Conservation (phyloP, 2,113 vertebrate genomes). For the Anhinga rufa region DNA sequence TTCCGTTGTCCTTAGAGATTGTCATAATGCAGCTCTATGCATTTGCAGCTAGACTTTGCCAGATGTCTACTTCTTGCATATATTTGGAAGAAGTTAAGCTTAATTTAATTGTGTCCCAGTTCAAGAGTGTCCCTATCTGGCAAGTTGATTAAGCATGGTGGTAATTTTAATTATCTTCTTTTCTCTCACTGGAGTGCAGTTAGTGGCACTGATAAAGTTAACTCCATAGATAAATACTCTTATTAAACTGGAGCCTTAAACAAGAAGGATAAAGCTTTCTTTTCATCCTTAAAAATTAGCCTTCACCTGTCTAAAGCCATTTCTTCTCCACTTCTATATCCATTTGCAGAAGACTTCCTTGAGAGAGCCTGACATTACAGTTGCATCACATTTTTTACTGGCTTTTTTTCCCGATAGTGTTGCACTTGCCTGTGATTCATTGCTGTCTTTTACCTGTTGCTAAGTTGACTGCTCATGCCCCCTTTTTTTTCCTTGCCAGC, state of each 20-base stretch:
- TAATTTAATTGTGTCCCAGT: constrained; percentile 54
- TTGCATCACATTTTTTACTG: neutral
- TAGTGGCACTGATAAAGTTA: constrained; percentile 38
- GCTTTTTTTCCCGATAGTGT: neutral
- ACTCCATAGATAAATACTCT: constrained; percentile 2
- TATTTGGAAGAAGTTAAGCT: constrained; percentile 53
- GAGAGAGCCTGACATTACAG: neutral
- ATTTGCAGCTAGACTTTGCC: constrained; percentile 36
- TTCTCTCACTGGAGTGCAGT: constrained; percentile 48
- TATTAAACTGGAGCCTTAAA: neutral
- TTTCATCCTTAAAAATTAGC: neutral
- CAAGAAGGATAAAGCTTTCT: neutral
- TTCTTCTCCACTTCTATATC: neutral
- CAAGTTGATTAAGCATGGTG: constrained; percentile 56
- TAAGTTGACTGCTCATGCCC: neutral
- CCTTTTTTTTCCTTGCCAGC: neutral
- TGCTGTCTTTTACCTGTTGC: neutral
- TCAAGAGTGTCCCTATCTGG: constrained; percentile 48
- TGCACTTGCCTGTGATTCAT: neutral
- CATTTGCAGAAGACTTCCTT: neutral
- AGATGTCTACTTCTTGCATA: constrained; percentile 35
- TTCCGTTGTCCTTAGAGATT: constrained; percentile 32
- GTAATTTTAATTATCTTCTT: constrained; percentile 62
- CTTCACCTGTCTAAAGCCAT: neutral
- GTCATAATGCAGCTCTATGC: neutral